phyloP scores from a whole-genome alignment of 2,888 invertebrate species.

The Phytoseiulus persimilis region DNA sequence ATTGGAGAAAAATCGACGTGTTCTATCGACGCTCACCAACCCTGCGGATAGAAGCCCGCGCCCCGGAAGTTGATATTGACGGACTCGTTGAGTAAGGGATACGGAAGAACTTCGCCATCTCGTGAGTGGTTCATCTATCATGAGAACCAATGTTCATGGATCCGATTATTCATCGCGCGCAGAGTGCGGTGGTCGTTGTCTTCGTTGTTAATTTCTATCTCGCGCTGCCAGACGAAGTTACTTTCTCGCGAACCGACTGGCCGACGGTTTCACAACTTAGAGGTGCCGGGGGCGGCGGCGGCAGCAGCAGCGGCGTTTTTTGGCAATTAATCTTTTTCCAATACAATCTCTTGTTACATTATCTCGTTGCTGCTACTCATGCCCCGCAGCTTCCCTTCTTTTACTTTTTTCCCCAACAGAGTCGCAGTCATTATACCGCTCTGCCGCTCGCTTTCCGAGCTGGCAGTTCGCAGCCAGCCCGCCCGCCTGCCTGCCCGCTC shows the following conservation, averaged over 20 bases:
- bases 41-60: no score
- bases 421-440: slow-evolving; percentile 5
- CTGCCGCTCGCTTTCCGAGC: not conserved
- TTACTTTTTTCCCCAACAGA: not conserved
- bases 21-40: no score
- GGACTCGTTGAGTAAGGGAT: no score
- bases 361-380: slow-evolving; percentile 5
- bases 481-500: not conserved
- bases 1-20: no score
- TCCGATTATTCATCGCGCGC: not conserved
- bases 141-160: no score
- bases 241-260: not conserved
- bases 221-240: not conserved
- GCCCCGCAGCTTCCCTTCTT: not conserved
- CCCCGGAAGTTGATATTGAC: no score
- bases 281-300: not conserved
- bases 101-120: no score
- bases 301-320: not conserved
- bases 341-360: slow-evolving; percentile 5
- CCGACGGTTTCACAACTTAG: not conserved
- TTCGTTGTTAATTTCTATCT: not conserved
- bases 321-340: slow-evolving; percentile 5
- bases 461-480: not conserved
- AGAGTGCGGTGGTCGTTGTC: not conserved
- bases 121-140: no score